Evolutionary conservation across 2,888 invertebrate genomes (phyloP).

Genomic region (Harpalus rufipes): DNA sequence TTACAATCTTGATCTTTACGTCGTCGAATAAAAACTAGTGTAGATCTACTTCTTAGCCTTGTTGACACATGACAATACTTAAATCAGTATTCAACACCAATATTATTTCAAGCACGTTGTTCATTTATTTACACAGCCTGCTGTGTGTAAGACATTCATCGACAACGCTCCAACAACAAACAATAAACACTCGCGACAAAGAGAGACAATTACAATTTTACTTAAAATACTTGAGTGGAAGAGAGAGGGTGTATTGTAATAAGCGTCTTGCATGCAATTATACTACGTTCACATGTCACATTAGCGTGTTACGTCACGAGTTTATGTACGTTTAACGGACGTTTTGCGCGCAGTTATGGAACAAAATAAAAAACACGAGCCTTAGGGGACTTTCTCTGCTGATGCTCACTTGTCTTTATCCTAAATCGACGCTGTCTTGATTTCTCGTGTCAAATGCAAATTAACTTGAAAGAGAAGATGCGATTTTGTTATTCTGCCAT

Average conservation of each 20-base stretch:
- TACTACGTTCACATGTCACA: slow-evolving; percentile 51
- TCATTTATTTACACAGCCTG: slow-evolving; percentile 50
- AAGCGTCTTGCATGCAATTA: slow-evolving; percentile 46
- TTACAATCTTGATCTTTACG: not conserved
- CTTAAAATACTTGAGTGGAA: not conserved
- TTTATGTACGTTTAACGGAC: slow-evolving; percentile 50
- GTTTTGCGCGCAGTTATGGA: slow-evolving; percentile 53
- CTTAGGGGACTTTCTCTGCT: slow-evolving; percentile 48
- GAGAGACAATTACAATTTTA: slow-evolving; percentile 28
- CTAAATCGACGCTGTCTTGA: slow-evolving; percentile 48
- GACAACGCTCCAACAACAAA: slow-evolving; percentile 38
- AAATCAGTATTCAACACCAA: slow-evolving; percentile 53
- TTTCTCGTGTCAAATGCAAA: slow-evolving; percentile 56
- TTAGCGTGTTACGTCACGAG: slow-evolving; percentile 48
- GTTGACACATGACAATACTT: slow-evolving; percentile 51
- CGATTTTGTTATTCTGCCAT: slow-evolving; percentile 1
- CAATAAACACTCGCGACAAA: slow-evolving; percentile 35
- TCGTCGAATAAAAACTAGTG: not conserved
- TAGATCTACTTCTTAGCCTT: slow-evolving; percentile 37
- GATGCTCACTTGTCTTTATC: slow-evolving; percentile 52
- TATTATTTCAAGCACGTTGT: slow-evolving; percentile 54
- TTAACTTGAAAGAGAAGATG: not conserved
- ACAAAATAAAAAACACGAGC: slow-evolving; percentile 34
- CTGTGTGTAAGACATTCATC: slow-evolving; percentile 55
- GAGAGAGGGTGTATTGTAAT: slow-evolving; percentile 33